Percentiles rank a stretch among this genome's conserved stretches.
These are phyloP conservation scores for Dromas ardeola DNA, from an alignment of 2,113 vertebrate species.

Conservation along the genomic window DNA sequence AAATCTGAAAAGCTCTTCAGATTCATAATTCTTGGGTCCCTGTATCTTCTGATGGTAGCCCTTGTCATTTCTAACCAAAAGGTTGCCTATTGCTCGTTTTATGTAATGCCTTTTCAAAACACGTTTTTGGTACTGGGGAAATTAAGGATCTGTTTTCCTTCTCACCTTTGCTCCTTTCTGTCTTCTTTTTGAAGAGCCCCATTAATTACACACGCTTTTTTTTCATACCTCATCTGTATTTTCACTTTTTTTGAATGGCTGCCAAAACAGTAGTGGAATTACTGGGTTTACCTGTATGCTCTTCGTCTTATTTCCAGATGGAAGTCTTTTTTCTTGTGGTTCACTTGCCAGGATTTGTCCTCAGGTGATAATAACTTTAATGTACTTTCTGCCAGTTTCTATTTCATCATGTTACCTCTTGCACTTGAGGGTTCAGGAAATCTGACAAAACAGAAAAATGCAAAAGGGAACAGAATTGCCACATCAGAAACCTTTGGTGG, in stretches of 20 bases:
- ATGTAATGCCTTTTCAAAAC: not conserved
- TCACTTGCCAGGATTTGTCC: slow-evolving; percentile 27
- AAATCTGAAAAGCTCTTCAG: not conserved
- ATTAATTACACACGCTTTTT: not conserved
- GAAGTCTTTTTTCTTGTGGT: slow-evolving; percentile 5
- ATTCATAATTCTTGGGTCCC: not conserved
- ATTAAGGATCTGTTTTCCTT: not conserved
- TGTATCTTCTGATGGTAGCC: not conserved
- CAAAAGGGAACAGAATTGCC: not conserved
- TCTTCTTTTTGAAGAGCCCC: not conserved
- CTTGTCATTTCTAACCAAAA: not conserved
- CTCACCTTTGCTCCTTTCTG: not conserved
- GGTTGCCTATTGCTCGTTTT: not conserved
- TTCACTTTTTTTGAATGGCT: not conserved
- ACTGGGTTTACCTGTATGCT: not conserved
- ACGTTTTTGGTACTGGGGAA: not conserved
- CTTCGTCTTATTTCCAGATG: slow-evolving; percentile 39
- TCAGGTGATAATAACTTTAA: slow-evolving; percentile 49
- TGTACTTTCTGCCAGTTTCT: slow-evolving; percentile 48
- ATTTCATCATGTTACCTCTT: slow-evolving; percentile 33
- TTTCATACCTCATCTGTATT: not conserved
- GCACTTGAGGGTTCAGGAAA: not conserved
- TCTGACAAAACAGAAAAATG: slow-evolving; percentile 3
- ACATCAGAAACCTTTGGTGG: not conserved
- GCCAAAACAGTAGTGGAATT: not conserved